Evolutionary conservation across 2,797 vertebrate genomes (phyloP).

Genomic region (Harpagifer antarcticus): DNA sequence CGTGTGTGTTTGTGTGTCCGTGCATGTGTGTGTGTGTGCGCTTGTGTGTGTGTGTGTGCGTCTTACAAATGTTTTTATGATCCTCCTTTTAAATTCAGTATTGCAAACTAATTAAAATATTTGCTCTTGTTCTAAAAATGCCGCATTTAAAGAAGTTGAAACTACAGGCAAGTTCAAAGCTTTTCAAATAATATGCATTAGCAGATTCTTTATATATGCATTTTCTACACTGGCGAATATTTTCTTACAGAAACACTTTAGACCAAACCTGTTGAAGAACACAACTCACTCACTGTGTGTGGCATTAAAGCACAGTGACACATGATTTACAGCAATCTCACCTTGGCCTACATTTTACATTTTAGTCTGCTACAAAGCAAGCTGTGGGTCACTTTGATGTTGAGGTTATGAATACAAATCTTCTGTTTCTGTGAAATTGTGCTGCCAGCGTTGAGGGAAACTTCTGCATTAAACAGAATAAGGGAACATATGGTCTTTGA

Average conservation of each 20-base stretch:
- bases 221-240: not conserved
- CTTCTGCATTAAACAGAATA: conserved; percentile 68
- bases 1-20: not conserved
- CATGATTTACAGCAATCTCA: conserved; percentile 15
- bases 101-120: not conserved
- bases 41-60: not conserved
- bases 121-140: conserved; percentile 7
- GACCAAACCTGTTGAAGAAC: conserved; percentile 3
- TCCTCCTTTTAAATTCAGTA: not conserved
- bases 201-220: conserved; percentile 9
- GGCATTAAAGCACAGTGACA: conserved; percentile 10
- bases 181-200: conserved; percentile 6
- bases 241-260: conserved; percentile 1
- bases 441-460: conserved; percentile 63
- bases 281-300: conserved; percentile 3
- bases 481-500: conserved; percentile 60
- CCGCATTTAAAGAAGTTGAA: not conserved
- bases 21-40: conserved; percentile 1
- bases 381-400: conserved; percentile 64
- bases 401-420: conserved; percentile 57
- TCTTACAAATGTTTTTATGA: not conserved
- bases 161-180: not conserved
- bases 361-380: conserved; percentile 34
- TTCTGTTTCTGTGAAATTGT: conserved; percentile 55
- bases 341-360: conserved; percentile 34